Conservation (phyloP, 2,113 vertebrate species). For the Corythornis cristatus region DNA sequence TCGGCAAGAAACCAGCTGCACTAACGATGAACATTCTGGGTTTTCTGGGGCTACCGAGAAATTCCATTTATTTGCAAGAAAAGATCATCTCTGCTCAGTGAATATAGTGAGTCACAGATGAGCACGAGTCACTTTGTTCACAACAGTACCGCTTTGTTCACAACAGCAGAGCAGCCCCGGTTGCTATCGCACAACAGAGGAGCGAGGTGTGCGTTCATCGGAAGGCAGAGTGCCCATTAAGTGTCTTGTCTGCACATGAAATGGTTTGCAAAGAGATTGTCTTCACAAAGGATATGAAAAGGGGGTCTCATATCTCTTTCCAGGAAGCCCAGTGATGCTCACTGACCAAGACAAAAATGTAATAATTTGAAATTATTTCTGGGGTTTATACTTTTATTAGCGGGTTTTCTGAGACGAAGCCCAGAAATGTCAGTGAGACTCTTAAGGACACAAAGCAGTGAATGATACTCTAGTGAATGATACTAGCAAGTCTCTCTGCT, state of each 20-base stretch:
- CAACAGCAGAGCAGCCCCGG: not conserved
- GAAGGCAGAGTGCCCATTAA: not conserved
- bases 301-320: not conserved
- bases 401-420: not conserved
- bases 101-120: not conserved
- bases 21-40: not conserved
- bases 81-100: not conserved
- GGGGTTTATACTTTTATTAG: not conserved
- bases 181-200: not conserved
- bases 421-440: not conserved
- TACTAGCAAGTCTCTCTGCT: not conserved
- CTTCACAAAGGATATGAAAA: not conserved
- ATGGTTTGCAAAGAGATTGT: not conserved
- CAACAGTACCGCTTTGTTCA: not conserved
- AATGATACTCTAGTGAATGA: not conserved
- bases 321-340: not conserved
- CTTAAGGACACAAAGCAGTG: not conserved
- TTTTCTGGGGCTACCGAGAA: not conserved
- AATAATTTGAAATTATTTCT: not conserved
- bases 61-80: not conserved
- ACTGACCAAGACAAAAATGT: not conserved
- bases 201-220: not conserved
- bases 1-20: not conserved
- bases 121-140: not conserved
- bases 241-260: not conserved